Conservation (phyloP, 1,140 invertebrate species). For the Papilio dardanus region DNA sequence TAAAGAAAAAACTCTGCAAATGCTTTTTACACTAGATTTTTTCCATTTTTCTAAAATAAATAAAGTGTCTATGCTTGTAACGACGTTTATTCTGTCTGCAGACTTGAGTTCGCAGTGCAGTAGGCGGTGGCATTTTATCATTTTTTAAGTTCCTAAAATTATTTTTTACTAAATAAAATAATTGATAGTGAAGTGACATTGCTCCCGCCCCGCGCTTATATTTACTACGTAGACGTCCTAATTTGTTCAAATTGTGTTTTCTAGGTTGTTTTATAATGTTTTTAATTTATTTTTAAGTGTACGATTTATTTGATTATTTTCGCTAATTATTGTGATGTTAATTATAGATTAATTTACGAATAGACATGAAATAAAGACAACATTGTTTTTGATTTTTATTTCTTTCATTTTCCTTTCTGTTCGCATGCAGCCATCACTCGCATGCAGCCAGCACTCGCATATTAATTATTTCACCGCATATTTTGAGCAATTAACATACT, state of each 20-base stretch:
- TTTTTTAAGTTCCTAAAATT: constrained; percentile 31
- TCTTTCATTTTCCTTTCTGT: constrained; percentile 33
- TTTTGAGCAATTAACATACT: not conserved
- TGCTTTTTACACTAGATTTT: too few species aligned
- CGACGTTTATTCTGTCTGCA: too few species aligned
- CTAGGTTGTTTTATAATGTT: constrained; percentile 31
- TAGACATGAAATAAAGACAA: constrained; percentile 39
- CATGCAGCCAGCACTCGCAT: not conserved
- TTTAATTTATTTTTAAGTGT: constrained; percentile 37
- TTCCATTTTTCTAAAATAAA: too few species aligned
- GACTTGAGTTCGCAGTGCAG: not conserved
- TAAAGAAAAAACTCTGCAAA: too few species aligned
- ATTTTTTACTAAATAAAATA: not conserved
- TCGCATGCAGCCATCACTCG: not conserved
- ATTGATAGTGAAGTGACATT: not conserved
- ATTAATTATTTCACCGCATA: too few species aligned
- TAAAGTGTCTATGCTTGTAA: too few species aligned
- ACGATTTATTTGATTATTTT: constrained; percentile 30
- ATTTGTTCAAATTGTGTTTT: constrained; percentile 33
- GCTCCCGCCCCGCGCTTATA: not conserved
- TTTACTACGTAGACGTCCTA: not conserved
- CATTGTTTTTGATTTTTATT: constrained; percentile 38
- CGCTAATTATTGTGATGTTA: constrained; percentile 37
- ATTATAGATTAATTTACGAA: constrained; percentile 37
- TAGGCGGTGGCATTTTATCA: not conserved